Conservation (phyloP, 1,140 invertebrate species). For the Musca vetustissima region DNA sequence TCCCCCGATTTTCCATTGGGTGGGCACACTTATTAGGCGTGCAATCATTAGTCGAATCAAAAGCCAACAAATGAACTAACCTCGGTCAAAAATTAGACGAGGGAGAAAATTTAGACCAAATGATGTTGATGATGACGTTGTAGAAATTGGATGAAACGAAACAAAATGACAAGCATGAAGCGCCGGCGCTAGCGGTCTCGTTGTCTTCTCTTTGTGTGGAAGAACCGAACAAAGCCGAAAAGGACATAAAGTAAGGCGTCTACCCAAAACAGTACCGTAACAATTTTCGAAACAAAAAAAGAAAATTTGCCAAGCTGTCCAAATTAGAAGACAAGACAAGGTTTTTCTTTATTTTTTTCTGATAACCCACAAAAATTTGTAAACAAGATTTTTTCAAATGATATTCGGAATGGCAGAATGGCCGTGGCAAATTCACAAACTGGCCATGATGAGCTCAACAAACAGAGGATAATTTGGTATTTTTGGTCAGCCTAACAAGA, state of each 20-base stretch:
- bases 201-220: neutral
- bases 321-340: neutral
- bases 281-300: constrained; percentile 36
- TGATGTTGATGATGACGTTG: constrained; percentile 2
- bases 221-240: neutral
- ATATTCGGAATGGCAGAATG: constrained; percentile 31
- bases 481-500: too few relatives aligned
- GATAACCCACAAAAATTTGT: neutral
- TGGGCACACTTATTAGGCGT: constrained; percentile 48
- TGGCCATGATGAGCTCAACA: too few relatives aligned
- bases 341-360: too few relatives aligned
- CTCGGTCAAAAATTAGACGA: neutral
- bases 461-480: too few relatives aligned
- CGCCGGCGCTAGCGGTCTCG: constrained; percentile 32
- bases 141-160: constrained; percentile 19
- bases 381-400: constrained; percentile 52
- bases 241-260: neutral
- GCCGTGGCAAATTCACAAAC: constrained; percentile 36
- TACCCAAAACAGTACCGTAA: constrained; percentile 31
- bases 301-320: constrained; percentile 50
- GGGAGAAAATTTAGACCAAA: too few relatives aligned
- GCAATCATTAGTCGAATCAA: constrained; percentile 1
- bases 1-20: neutral
- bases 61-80: neutral
- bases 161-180: constrained; percentile 31